phyloP scores from a whole-genome alignment of 2,797 vertebrate species.

The Apogon talboti region DNA sequence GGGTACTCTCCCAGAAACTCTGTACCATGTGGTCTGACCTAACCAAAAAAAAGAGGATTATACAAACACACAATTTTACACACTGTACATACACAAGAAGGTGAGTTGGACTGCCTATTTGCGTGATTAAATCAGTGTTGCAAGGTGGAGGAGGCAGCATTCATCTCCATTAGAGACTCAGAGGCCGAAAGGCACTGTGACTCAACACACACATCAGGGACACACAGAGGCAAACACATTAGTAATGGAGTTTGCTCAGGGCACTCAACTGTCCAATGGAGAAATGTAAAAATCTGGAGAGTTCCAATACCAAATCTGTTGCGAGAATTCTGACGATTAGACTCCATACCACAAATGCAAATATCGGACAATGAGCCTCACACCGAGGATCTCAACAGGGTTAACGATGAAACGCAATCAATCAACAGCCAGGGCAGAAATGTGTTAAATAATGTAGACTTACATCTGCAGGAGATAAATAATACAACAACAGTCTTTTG shows the following conservation, averaged over 20 bases:
- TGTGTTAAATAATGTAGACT: constrained; percentile 58
- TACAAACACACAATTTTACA: constrained; percentile 3
- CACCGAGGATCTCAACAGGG: constrained; percentile 1
- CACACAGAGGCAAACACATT: constrained; percentile 46
- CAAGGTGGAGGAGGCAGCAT: constrained; percentile 56
- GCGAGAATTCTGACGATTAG: constrained; percentile 6
- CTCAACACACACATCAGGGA: constrained; percentile 45
- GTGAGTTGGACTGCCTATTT: constrained; percentile 58
- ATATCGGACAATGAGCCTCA: neutral
- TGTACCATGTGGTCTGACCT: constrained; percentile 30
- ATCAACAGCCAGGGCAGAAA: constrained; percentile 16
- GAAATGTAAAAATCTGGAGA: constrained; percentile 30
- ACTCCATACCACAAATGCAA: constrained; percentile 1
- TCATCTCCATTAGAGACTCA: constrained; percentile 60
- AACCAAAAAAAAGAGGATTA: constrained; percentile 18
- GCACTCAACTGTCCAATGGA: constrained; percentile 41
- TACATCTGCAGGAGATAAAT: constrained; percentile 67
- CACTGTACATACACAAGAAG: constrained; percentile 20
- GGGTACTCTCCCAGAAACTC: constrained; percentile 23
- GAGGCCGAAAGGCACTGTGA: constrained; percentile 50
- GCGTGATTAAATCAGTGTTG: constrained; percentile 72
- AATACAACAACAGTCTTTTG: constrained; percentile 53
- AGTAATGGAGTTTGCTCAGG: constrained; percentile 47
- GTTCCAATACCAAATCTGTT: constrained; percentile 20
- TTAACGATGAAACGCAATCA: constrained; percentile 9